Conservation (phyloP, 1,140 invertebrate genomes). For the Calosoma granatense region DNA sequence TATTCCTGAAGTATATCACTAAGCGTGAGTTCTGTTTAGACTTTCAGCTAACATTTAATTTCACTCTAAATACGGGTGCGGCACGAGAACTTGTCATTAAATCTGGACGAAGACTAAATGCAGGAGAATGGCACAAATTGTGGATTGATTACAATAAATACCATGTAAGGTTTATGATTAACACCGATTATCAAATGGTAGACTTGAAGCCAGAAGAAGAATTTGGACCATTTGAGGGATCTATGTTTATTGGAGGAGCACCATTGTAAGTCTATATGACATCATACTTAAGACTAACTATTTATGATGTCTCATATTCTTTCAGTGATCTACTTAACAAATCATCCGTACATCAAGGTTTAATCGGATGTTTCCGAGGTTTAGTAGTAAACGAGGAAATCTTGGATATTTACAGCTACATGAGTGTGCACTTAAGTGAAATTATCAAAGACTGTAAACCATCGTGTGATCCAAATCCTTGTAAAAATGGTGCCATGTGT, state of each 20-base stretch:
- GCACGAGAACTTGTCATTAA: slow-evolving; percentile 68
- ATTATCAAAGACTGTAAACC: slow-evolving; percentile 89
- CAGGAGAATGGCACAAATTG: slow-evolving; percentile 91
- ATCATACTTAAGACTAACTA: neutral
- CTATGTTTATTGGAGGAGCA: slow-evolving; percentile 85
- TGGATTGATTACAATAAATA: slow-evolving; percentile 90
- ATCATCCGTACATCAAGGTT: slow-evolving; percentile 70
- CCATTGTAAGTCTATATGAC: slow-evolving; percentile 57
- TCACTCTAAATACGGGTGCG: slow-evolving; percentile 73
- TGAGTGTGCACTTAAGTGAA: slow-evolving; percentile 82
- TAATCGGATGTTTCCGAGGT: slow-evolving; percentile 88
- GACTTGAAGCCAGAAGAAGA: slow-evolving; percentile 74
- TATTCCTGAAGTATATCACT: slow-evolving; percentile 8
- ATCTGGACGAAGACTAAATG: slow-evolving; percentile 70
- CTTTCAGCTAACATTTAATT: slow-evolving; percentile 80
- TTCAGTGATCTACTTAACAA: slow-evolving; percentile 67
- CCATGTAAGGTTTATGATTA: slow-evolving; percentile 89
- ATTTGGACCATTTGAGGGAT: slow-evolving; percentile 84
- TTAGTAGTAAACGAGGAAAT: slow-evolving; percentile 85
- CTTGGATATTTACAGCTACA: slow-evolving; percentile 83
- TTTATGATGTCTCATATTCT: slow-evolving; percentile 21
- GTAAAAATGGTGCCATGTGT: slow-evolving; percentile 81
- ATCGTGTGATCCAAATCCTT: slow-evolving; percentile 87
- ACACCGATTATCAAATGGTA: slow-evolving; percentile 78
- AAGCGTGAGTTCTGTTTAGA: slow-evolving; percentile 40